Percentiles rank a stretch among this genome's conserved stretches.
Evolutionary conservation across 2,888 invertebrate genomes (phyloP).

Genomic region (Frankliniella intonsa): DNA sequence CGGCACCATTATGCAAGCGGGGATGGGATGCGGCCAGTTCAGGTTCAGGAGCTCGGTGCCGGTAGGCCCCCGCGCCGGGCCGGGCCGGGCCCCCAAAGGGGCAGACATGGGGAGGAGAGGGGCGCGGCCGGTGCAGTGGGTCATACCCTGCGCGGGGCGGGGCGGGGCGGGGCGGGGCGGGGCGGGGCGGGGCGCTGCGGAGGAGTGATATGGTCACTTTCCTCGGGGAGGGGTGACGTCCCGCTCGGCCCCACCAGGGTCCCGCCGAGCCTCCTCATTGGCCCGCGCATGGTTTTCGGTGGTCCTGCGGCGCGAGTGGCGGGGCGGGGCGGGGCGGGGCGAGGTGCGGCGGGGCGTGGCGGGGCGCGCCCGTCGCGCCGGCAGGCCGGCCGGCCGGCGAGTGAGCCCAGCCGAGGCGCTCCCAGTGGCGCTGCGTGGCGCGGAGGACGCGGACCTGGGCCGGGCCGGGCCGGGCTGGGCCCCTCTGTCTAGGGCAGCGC

Average conservation of each 20-base stretch:
- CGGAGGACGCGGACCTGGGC: no score
- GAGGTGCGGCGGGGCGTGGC: neutral
- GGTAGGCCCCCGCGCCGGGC: no score
- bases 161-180: neutral
- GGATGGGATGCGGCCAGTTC: neutral
- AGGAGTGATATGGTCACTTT: neutral
- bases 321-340: neutral
- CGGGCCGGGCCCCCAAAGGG: no score
- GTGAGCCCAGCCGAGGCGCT: no score
- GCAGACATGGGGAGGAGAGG: neutral
- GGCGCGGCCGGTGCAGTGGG: neutral
- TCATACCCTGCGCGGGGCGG: neutral
- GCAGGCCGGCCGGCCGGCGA: neutral
- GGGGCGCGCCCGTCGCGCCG: neutral
- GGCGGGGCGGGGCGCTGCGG: neutral
- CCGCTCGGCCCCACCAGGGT: neutral
- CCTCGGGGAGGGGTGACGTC: neutral
- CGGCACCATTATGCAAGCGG: conserved; percentile 20
- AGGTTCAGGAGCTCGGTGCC: neutral
- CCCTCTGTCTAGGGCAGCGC: no score
- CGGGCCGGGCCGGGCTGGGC: no score
- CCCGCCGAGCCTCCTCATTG: neutral
- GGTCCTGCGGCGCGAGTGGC: neutral
- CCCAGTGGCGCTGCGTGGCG: no score
- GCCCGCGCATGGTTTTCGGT: neutral